Evolutionary conservation across 2,888 invertebrate species (phyloP).

Genomic region (Homarus gammarus): DNA sequence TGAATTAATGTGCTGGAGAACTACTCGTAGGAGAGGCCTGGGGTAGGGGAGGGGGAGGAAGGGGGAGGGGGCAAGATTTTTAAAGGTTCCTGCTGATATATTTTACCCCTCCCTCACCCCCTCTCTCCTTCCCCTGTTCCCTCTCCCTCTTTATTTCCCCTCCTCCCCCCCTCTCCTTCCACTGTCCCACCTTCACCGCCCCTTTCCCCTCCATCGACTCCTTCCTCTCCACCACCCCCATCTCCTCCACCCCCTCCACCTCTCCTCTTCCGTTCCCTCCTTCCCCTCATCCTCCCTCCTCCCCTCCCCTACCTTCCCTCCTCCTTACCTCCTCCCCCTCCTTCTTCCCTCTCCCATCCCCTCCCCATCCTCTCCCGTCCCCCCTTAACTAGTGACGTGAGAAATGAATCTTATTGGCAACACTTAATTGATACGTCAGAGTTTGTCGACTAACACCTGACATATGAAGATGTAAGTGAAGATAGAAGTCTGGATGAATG

Average conservation of each 20-base stretch:
- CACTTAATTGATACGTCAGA: no score
- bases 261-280: not conserved
- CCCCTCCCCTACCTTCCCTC: not conserved
- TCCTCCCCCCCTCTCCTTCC: not conserved
- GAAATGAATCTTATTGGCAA: no score
- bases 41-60: no score
- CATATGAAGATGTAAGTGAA: no score
- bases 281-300: not conserved
- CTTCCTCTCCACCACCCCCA: not conserved
- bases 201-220: not conserved
- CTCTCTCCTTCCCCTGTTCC: not conserved
- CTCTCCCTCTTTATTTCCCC: not conserved
- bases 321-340: not conserved
- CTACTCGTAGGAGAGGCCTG: not conserved
- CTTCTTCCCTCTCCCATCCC: no score
- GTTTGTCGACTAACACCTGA: no score
- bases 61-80: no score
- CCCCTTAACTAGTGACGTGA: no score
- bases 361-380: no score
- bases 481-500: no score
- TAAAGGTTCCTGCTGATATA: no score
- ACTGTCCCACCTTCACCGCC: not conserved
- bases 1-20: slow-evolving; percentile 35
- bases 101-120: not conserved
- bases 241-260: not conserved